These are phyloP conservation scores for Leucosticte australis DNA, from an alignment of 2,113 vertebrate genomes.

Conservation along the genomic window DNA sequence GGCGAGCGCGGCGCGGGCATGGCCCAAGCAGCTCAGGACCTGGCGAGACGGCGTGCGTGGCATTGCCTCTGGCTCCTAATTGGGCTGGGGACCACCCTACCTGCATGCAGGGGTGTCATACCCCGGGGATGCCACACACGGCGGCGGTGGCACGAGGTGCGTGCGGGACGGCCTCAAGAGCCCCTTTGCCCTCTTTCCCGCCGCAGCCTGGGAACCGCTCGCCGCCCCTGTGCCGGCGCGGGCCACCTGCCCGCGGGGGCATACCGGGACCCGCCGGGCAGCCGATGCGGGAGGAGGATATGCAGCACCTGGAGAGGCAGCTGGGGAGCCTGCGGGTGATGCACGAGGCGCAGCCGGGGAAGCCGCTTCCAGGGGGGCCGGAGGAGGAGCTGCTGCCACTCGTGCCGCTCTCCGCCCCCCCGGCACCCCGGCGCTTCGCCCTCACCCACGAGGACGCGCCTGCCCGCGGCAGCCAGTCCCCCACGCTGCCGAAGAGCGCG, in stretches of 20 bases:
- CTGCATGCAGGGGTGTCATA: background rate
- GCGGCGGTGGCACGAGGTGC: background rate
- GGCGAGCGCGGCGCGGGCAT: background rate
- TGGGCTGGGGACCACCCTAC: background rate
- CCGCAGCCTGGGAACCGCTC: constrained; percentile 77
- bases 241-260: constrained; percentile 81
- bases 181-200: constrained; percentile 76
- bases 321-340: constrained; percentile 94
- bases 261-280: constrained; percentile 88
- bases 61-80: background rate
- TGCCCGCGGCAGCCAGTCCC: constrained; percentile 84
- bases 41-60: background rate
- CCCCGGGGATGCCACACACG: background rate
- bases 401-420: constrained; percentile 76
- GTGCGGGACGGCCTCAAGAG: constrained; percentile 21
- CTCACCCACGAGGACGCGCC: constrained; percentile 81
- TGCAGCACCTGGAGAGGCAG: constrained; percentile 89
- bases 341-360: constrained; percentile 86
- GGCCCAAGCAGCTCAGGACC: background rate
- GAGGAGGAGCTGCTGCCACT: constrained; percentile 85
- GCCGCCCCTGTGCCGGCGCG: constrained; percentile 83
- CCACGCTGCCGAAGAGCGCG: constrained; percentile 82
- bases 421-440: constrained; percentile 78
- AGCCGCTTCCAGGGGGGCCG: constrained; percentile 80
- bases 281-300: constrained; percentile 88